Evolutionary conservation across 2,797 vertebrate genomes (phyloP), one percentile per base, ranked within the genome.

Genomic region (Characodon lateralis): DNA sequence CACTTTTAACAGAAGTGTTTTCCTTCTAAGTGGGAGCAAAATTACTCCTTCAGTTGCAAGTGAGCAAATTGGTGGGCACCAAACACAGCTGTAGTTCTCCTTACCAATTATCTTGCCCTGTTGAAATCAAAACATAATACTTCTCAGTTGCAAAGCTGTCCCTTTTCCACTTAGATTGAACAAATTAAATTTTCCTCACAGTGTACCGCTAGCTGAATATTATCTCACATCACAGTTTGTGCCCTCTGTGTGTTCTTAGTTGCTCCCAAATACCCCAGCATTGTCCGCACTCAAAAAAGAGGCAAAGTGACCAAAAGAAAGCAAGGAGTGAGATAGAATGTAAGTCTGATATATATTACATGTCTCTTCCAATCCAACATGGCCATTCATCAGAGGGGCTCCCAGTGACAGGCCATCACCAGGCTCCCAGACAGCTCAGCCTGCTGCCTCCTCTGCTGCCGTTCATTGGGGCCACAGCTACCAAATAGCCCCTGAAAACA

Each of bases 291-390:
- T 53, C 28, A 46, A 76, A 70, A 84, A 80, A 76, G 56, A 73
- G 79, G 61, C 72, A 75, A 85, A 71, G 72, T 74, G 66, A 76
- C 63, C 31, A 79, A 78, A 77, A 88, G 76, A 84, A 73, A 65
- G 76, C 85, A 73, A 71, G 71, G 76, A 65, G 79, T 76, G 85
- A 61, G 86, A 80, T 84, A 87, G 87, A 93, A 93, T 94, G 93
- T 93, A 93, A 92, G 90, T 89, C 90, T 95, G 95, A 95, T 95
- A 95, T 96, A 95, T 96, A 95, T 96, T 95, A 91, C 94, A 93
- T 61, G 95, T 96, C 95, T 94, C 93, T 95, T 96, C 92, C 94
- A 95, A 96, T 96, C 91, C 88, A 92, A 93, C 89, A 92, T 86
- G 83, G 94, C 89, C 95, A 91, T 96, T 95, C 92, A 95, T 96